These are phyloP conservation scores for Orthosia incerta DNA, from an alignment of 2,888 invertebrate species.

Conservation along the genomic window DNA sequence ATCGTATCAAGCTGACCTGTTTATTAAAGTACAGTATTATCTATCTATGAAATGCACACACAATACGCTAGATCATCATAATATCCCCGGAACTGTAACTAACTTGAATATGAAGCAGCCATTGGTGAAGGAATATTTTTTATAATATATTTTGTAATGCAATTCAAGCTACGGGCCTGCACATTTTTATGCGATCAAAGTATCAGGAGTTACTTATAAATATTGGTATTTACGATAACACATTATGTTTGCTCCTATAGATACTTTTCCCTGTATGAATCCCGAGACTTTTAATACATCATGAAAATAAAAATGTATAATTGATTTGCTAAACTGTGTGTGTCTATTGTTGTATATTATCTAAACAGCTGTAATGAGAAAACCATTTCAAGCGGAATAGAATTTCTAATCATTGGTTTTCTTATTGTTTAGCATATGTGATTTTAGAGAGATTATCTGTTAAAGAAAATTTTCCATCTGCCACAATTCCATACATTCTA, in stretches of 20 bases:
- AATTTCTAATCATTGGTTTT: background rate
- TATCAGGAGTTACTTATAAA: too few species aligned
- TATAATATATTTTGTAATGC: too few species aligned
- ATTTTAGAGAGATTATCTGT: background rate
- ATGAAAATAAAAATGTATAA: too few species aligned
- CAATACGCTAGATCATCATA: background rate
- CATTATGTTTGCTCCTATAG: too few species aligned
- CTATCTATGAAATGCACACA: slow-evolving; percentile 5
- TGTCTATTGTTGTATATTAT: background rate
- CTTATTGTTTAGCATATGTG: background rate
- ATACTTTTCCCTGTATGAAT: too few species aligned
- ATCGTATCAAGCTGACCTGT: slow-evolving; percentile 92
- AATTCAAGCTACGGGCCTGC: background rate
- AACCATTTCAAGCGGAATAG: background rate
- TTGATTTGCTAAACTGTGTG: background rate
- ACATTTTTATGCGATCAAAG: background rate
- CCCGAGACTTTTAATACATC: too few species aligned
- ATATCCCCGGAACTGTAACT: background rate
- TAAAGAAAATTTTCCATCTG: background rate
- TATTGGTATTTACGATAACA: too few species aligned
- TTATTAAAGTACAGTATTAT: slow-evolving; percentile 25
- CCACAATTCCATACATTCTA: background rate
- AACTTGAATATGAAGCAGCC: background rate
- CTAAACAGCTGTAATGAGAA: background rate
- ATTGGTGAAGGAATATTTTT: background rate